Base-by-base conservation (phyloP, 2,888 invertebrate species). In the Brachyptera risi region DNA sequence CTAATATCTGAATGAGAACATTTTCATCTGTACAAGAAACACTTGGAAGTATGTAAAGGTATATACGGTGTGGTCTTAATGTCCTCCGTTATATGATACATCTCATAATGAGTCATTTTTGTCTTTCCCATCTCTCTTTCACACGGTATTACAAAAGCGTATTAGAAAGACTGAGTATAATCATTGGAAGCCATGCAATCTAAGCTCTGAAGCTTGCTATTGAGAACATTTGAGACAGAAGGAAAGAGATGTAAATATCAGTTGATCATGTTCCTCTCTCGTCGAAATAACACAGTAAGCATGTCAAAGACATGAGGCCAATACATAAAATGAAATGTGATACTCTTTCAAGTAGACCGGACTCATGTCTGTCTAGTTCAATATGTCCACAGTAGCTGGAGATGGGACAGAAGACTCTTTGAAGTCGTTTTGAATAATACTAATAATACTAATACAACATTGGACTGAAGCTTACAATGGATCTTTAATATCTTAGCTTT, bases 1-100 rank as follows among this genome's bases (percentile, higher is more conserved):
- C 56, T 56, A 61, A 51, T 58, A 54, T 61, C 49, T 27, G 58
- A 51, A 61, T 61, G 37, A 31, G 57, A 58, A 23, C 47, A 24
- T 19, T 13, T 21, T 23, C 54, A 19, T 37, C 54, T 54, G 21
- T 54, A 17, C 13, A 26, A n/a, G 27, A 26, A 31, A 31, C 50
- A 51, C 50, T 51, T 51, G 50, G 15, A 17, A n/a, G n/a, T n/a
- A n/a, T n/a, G n/a, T n/a, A n/a, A n/a, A n/a, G 3, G 42, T 42
- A 21, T 15, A n/a, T n/a, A n/a, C n/a, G 24, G n/a, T 51, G 50
- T 51, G 50, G 50, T 51, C 50, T 51, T 27, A 51, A 31, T 54
- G 54, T 54, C 54, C 37, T 37, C n/a, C 19, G 54, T 23, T 31
- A 35, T 19, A 21, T 11, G 31, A 11, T n/a, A n/a, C n/a, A n/a